phyloP scores from a whole-genome alignment of 1,140 invertebrate species.

The Bombyx mori region ASM3026992v2 NC_085109.1:2621501-2622000 shows the following conservation, averaged over 20 bases:
- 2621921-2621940: too few relatives aligned
- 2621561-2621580: conserved; percentile 69
- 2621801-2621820: conserved; percentile 19
- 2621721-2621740: conserved; percentile 68
- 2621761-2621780: conserved; percentile 64
- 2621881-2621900: too few relatives aligned
- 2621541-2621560: conserved; percentile 63
- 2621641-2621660: conserved; percentile 68
- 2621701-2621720: conserved; percentile 69
- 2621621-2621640: conserved; percentile 71
- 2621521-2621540: conserved; percentile 61
- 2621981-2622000: too few relatives aligned
- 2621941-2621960: too few relatives aligned
- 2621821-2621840: background rate
- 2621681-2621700: conserved; percentile 71
- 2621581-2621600: conserved; percentile 70
- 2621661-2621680: conserved; percentile 64
- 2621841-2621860: conserved; percentile 3
- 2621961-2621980: too few relatives aligned
- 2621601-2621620: conserved; percentile 72
- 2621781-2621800: conserved; percentile 20
- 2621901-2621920: too few relatives aligned
- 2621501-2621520: conserved; percentile 40
- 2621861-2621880: too few relatives aligned
- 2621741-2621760: conserved; percentile 72